These are phyloP conservation scores for Limonius californicus DNA, from an alignment of 1,140 invertebrate genomes.

Conservation along the genomic window DNA sequence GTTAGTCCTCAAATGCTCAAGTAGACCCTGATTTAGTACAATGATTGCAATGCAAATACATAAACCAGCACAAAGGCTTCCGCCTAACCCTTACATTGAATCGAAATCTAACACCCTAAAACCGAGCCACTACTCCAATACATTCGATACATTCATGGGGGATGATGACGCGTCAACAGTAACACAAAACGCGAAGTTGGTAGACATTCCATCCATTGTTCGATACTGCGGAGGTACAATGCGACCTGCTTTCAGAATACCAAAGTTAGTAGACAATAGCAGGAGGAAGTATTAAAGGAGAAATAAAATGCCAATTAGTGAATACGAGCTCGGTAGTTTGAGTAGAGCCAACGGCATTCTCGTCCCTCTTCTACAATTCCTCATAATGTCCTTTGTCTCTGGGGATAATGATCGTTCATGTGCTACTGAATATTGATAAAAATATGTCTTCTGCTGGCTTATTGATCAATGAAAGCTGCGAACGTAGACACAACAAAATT, in stretches of 20 bases:
- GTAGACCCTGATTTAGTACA: too few relatives aligned
- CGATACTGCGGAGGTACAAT: not conserved
- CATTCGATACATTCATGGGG: conserved; percentile 6
- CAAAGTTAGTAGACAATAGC: conserved; percentile 4
- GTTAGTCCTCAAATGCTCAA: too few relatives aligned
- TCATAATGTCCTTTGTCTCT: conserved; percentile 1
- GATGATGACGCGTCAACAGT: not conserved
- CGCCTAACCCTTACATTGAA: too few relatives aligned
- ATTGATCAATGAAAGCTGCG: too few relatives aligned
- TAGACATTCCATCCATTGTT: conserved; percentile 10
- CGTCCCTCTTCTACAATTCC: not conserved
- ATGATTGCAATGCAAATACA: too few relatives aligned
- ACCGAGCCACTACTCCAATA: not conserved
- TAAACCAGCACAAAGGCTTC: too few relatives aligned
- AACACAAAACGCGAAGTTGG: not conserved
- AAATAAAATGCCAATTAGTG: conserved; percentile 10
- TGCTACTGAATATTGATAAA: too few relatives aligned
- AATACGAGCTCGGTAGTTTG: conserved; percentile 4
- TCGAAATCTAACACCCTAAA: too few relatives aligned
- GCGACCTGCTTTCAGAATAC: not conserved
- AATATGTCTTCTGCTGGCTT: too few relatives aligned
- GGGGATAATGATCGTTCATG: too few relatives aligned
- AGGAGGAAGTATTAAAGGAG: not conserved
- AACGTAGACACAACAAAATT: too few relatives aligned
- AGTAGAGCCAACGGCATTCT: conserved; percentile 6